phyloP scores from a whole-genome alignment of 2,888 invertebrate genomes.

The Drosophila birchii region DNA sequence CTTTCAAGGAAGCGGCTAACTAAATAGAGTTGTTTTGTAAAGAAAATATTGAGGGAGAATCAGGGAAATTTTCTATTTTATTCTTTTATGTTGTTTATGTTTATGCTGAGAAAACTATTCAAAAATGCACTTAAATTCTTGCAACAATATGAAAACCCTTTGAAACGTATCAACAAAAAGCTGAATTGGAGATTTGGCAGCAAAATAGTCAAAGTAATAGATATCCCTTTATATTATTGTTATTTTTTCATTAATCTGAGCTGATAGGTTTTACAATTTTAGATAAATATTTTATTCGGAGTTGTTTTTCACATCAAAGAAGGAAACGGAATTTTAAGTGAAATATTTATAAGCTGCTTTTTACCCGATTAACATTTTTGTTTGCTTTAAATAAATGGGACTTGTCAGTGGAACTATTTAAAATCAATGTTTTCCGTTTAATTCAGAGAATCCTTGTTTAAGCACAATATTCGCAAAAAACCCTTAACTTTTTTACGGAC shows the following conservation, averaged over 20 bases:
- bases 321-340: neutral
- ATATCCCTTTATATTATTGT: neutral
- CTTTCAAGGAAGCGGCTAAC: neutral
- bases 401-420: conserved; percentile 9
- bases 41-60: neutral
- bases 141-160: neutral
- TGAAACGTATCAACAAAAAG: neutral
- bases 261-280: neutral
- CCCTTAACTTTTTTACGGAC: conserved; percentile 7
- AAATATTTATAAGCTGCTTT: conserved; percentile 7
- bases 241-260: neutral
- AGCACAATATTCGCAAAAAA: conserved; percentile 22
- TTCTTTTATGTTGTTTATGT: neutral
- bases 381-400: conserved; percentile 2
- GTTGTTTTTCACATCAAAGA: neutral
- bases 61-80: neutral
- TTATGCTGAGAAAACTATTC: neutral
- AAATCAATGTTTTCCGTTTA: conserved; percentile 10
- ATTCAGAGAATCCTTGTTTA: conserved; percentile 11
- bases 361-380: neutral
- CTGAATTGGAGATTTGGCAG: too few relatives aligned
- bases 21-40: conserved; percentile 16
- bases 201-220: neutral
- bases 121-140: neutral
- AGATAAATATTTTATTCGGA: neutral